A percentile compares a stretch with the other conserved stretches of the same genome.
These are phyloP conservation scores for Halcyon badia DNA, from an alignment of 2,797 vertebrate genomes.

Conservation along the genomic window DNA sequence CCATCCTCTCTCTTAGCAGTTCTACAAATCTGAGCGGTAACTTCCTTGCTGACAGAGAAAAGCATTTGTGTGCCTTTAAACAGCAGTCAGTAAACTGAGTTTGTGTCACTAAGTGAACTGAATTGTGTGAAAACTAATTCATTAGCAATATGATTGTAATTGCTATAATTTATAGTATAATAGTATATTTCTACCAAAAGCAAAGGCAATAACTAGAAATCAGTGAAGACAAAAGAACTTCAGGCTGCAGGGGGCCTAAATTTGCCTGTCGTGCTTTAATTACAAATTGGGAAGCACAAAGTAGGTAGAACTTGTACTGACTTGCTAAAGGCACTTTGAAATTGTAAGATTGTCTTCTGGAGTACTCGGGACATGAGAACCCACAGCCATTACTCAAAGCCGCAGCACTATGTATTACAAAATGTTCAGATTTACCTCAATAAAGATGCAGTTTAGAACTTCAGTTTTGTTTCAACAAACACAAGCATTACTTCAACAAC, in stretches of 20 bases:
- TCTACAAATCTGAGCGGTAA: background rate
- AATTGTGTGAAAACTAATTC: background rate
- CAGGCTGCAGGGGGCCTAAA: background rate
- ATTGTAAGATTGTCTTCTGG: background rate
- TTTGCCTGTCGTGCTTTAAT: background rate
- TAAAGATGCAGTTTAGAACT: background rate
- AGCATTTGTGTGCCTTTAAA: background rate
- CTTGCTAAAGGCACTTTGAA: background rate
- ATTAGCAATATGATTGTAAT: background rate
- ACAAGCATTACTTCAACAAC: background rate
- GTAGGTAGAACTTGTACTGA: background rate
- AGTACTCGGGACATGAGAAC: background rate
- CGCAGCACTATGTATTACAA: background rate
- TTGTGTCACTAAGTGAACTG: background rate
- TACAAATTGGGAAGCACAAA: background rate
- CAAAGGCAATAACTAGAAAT: background rate
- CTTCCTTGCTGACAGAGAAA: background rate
- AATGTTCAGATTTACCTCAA: background rate
- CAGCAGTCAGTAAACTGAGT: background rate
- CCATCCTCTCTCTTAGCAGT: background rate
- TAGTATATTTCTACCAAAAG: background rate
- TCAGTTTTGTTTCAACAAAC: background rate
- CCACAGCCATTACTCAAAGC: background rate
- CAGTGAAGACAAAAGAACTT: background rate
- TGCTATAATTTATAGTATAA: background rate